Evolutionary conservation across 64 coral and sea anemone species (phyloP), one percentile per base, ranked within the genome.

Genomic region (Pocillopora verrucosa): DNA sequence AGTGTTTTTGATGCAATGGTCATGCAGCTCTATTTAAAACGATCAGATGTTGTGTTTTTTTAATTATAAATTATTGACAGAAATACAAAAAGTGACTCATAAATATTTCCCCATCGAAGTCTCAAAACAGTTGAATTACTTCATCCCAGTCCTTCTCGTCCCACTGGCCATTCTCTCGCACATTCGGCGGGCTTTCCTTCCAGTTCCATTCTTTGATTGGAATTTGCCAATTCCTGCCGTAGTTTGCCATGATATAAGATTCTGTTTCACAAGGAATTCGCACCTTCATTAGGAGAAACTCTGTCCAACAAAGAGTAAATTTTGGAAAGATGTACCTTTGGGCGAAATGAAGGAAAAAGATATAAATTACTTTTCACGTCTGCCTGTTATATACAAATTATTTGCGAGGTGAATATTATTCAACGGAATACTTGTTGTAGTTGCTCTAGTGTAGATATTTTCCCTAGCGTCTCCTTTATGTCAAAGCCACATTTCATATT

Each of bases 191-290:
- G 59, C 97, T 99, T 88, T 84, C 86, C 61, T 99, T 99, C 97
- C 97, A 99, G 85, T 99, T 91, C 97, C 97, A 99, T n/a, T 86
- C 87, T 60, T 95, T 99, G 74, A 99, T 89, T 36, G 97, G 94
- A 16, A 72, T 72, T 24, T 92, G 74, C 97, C 97, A 99, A 59
- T 74, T 61, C 26, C 26, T 76, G 10, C 97, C 97, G 73, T 99
- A 99, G 63, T 99, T 99, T 45, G 97, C 97, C 65, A 93, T 91
- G 24, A 99, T 83, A 20, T 99, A 99, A 34, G 93, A 78, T 41
- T 82, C 72, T 34, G 97, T 88, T 80, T 94, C 91, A 60, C 97
- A 99, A 72, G 97, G 97, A 22, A 99, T 79, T 16, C 97, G 90
- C 0, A 95, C 80, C 76, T 95, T 95, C 76, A 95, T 30, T 60